phyloP scores from a whole-genome alignment of 1,140 invertebrate species.

The Brachionus asplanchnoidis region DNA sequence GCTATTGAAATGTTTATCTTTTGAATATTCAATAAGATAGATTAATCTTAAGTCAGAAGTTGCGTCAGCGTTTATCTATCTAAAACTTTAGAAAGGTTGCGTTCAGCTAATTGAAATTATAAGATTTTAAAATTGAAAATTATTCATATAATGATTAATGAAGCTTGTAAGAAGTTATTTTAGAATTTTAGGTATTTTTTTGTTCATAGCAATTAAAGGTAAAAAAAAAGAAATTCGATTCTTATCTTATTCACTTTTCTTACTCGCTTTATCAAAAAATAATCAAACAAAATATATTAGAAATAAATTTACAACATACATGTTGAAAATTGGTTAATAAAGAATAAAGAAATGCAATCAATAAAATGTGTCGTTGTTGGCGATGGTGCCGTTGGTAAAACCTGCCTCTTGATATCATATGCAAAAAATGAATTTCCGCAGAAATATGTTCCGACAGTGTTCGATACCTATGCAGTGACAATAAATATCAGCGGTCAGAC shows the following conservation, averaged over 20 bases:
- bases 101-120: not conserved
- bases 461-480: constrained; percentile 97
- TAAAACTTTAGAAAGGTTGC: not conserved
- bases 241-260: not conserved
- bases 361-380: constrained; percentile 50
- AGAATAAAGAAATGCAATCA: constrained; percentile 17
- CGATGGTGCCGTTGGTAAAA: constrained; percentile 52
- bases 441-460: constrained; percentile 59
- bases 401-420: constrained; percentile 49
- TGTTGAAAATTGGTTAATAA: not conserved
- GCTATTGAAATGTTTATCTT: not conserved
- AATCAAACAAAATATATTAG: not conserved
- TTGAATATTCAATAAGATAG: not conserved
- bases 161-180: not conserved
- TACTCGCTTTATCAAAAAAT: not conserved
- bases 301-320: not conserved
- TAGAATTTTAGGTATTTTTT: not conserved
- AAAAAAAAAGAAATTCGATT: constrained; percentile 7
- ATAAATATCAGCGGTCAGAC: constrained; percentile 98
- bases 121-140: not conserved
- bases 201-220: not conserved
- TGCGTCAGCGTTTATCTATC: not conserved
- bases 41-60: not conserved
- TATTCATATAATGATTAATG: not conserved
- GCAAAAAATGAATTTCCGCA: constrained; percentile 50